These are phyloP conservation scores for Colaptes auratus DNA, from an alignment of 2,113 vertebrate species.

Conservation along the genomic window DNA sequence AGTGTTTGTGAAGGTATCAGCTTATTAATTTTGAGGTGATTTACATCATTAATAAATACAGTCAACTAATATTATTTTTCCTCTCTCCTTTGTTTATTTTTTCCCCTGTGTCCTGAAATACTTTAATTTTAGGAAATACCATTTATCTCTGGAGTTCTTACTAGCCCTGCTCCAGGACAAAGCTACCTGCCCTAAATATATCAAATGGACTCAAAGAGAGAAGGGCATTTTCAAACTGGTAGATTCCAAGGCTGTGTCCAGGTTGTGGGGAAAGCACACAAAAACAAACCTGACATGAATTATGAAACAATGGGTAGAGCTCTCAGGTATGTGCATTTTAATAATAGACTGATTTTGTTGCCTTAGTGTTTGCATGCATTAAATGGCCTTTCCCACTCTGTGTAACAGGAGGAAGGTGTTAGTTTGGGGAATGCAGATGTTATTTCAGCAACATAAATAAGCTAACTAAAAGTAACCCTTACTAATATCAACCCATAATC, in stretches of 20 bases:
- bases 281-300: constrained; percentile 99
- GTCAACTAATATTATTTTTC: not conserved
- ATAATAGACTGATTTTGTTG: not conserved
- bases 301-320: constrained; percentile 99
- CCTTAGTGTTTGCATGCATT: not conserved
- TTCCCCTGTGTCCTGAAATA: not conserved
- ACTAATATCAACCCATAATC: not conserved
- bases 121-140: constrained; percentile 85
- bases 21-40: not conserved
- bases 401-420: not conserved
- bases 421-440: not conserved
- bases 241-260: constrained; percentile 96
- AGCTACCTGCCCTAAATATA: constrained; percentile 94
- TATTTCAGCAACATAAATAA: not conserved
- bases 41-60: not conserved
- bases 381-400: not conserved
- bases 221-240: constrained; percentile 98
- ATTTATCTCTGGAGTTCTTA: constrained; percentile 98
- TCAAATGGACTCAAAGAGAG: constrained; percentile 95
- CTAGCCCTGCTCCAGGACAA: constrained; percentile 95
- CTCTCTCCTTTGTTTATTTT: not conserved
- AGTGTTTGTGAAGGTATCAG: not conserved
- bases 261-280: constrained; percentile 98
- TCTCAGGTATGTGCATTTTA: constrained; percentile 83
- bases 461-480: not conserved